A percentile compares a stretch with the other conserved stretches of the same genome.
Conservation (phyloP, 2,888 invertebrate species). For the Ganaspis brasiliensis region DNA sequence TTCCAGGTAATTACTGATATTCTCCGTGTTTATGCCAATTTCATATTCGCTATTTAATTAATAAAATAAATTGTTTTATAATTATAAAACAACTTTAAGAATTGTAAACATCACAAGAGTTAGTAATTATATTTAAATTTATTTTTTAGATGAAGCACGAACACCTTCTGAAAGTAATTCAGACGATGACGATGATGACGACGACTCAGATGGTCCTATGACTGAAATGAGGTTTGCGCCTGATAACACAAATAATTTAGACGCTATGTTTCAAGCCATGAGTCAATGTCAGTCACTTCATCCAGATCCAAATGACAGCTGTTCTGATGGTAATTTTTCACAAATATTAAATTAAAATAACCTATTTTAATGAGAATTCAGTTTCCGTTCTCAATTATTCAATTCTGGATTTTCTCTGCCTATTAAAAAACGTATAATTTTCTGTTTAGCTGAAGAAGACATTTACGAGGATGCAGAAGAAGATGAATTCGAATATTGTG, state of each 20-base stretch:
- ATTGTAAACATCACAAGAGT: background rate
- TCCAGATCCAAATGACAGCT: conserved; percentile 88
- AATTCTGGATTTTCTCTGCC: too few species aligned
- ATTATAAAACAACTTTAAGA: background rate
- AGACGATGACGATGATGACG: conserved; percentile 81
- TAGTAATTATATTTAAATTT: too few species aligned
- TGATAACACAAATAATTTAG: conserved; percentile 84
- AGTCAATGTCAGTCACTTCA: conserved; percentile 90
- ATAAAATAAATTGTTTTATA: background rate
- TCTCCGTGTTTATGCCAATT: background rate
- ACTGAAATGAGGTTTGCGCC: conserved; percentile 89
- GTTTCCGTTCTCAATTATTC: too few species aligned
- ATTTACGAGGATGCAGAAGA: conserved; percentile 81
- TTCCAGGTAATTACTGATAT: conserved; percentile 80
- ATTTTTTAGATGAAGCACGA: conserved; percentile 64
- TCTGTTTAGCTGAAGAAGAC: conserved; percentile 80
- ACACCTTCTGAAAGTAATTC: conserved; percentile 67
- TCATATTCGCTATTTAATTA: background rate
- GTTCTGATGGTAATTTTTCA: conserved; percentile 79
- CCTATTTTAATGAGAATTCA: too few species aligned
- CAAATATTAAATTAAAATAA: conserved; percentile 2
- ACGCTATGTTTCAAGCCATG: conserved; percentile 88
- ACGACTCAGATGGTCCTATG: conserved; percentile 83
- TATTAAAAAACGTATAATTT: too few species aligned
- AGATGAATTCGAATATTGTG: conserved; percentile 79